A percentile compares a stretch with the other conserved stretches of the same genome.
phyloP scores from a whole-genome alignment of 2,888 invertebrate genomes.

The Embidobia sp. region DNA sequence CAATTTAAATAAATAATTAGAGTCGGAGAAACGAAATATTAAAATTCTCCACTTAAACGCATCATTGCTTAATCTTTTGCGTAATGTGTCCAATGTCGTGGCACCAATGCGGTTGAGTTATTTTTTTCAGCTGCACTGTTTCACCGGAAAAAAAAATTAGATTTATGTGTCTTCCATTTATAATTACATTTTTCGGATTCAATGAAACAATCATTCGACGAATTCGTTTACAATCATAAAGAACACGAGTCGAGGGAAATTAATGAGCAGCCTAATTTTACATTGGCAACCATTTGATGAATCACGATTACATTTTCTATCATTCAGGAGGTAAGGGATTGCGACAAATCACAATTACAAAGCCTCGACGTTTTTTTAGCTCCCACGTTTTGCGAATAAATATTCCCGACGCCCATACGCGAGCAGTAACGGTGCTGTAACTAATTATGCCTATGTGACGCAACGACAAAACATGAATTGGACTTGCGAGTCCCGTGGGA shows the following conservation, averaged over 20 bases:
- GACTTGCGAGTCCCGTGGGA: slow-evolving; percentile 61
- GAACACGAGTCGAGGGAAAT: no score
- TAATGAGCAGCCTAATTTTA: not conserved
- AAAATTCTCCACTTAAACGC: slow-evolving; percentile 2
- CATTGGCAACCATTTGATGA: slow-evolving; percentile 10
- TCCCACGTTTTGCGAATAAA: slow-evolving; percentile 60
- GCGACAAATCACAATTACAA: slow-evolving; percentile 55
- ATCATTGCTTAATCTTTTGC: slow-evolving; percentile 43
- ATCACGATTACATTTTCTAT: slow-evolving; percentile 27
- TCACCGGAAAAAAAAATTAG: no score
- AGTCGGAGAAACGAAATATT: slow-evolving; percentile 8
- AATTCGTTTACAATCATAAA: no score
- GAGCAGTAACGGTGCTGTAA: slow-evolving; percentile 59
- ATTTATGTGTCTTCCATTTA: no score
- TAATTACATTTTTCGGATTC: no score
- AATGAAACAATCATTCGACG: no score
- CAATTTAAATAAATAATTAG: slow-evolving; percentile 31
- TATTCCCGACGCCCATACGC: slow-evolving; percentile 48
- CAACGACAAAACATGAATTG: slow-evolving; percentile 64
- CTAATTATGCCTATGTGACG: slow-evolving; percentile 64
- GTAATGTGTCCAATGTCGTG: slow-evolving; percentile 38
- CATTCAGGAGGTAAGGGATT: slow-evolving; percentile 42
- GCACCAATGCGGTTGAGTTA: slow-evolving; percentile 14
- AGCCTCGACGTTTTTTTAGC: slow-evolving; percentile 30
- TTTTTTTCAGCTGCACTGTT: no score